Percentiles rank a stretch among this genome's conserved stretches.
Evolutionary conservation across 2,797 vertebrate species (phyloP).

Genomic region (Schizopygopsis malacanthus): DNA sequence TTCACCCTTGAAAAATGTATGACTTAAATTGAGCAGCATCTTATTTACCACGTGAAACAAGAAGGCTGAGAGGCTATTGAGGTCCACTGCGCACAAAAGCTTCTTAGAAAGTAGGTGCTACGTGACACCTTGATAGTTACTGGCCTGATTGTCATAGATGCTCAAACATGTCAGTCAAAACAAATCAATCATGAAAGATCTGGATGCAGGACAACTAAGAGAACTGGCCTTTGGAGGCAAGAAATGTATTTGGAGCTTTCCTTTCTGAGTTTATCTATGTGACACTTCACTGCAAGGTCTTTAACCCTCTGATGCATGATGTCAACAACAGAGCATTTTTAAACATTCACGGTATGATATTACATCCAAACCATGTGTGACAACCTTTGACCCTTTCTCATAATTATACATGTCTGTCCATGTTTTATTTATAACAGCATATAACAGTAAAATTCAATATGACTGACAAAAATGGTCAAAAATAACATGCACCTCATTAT

Average conservation of each 20-base stretch:
- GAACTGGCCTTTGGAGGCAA: background rate
- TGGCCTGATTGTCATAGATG: constrained; percentile 6
- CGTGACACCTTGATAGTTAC: background rate
- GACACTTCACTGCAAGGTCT: constrained; percentile 15
- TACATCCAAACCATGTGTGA: background rate
- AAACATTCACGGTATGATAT: background rate
- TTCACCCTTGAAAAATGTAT: constrained; percentile 72
- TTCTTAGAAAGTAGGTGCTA: constrained; percentile 32
- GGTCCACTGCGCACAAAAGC: background rate
- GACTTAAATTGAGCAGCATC: constrained; percentile 59
- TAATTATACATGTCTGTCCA: background rate
- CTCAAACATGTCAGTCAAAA: constrained; percentile 36
- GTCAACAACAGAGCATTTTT: background rate
- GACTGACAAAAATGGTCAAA: background rate
- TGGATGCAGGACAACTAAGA: background rate
- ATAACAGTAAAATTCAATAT: background rate
- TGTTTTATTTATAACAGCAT: background rate
- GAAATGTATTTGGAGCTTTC: background rate
- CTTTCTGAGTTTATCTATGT: background rate
- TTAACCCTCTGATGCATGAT: background rate
- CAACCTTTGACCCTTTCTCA: constrained; percentile 3
- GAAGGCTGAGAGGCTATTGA: constrained; percentile 62
- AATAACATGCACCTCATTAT: background rate
- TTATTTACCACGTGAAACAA: constrained; percentile 66
- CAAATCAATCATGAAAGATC: background rate